Conservation (phyloP, 2,888 invertebrate genomes). For the Tetramorium bicarinatum region DNA sequence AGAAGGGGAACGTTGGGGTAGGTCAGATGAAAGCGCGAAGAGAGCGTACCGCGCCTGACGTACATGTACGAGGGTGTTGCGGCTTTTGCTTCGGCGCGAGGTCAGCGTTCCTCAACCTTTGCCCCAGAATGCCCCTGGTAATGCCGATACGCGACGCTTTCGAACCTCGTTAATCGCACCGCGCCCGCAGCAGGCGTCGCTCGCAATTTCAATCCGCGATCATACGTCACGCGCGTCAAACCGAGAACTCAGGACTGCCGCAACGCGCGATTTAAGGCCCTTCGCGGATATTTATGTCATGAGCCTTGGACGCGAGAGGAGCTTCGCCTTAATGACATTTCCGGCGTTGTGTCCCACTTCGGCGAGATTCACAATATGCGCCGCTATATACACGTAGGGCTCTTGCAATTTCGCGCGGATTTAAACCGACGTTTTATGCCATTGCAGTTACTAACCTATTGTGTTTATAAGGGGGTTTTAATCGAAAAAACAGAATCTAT, state of each 20-base stretch:
- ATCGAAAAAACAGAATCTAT: not conserved
- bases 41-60: slow-evolving; percentile 75
- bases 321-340: not conserved
- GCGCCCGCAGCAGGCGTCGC: slow-evolving; percentile 49
- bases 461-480: not conserved
- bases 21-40: slow-evolving; percentile 84
- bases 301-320: not conserved
- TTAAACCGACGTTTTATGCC: not conserved
- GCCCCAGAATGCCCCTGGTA: slow-evolving; percentile 84
- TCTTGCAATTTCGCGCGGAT: not conserved
- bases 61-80: slow-evolving; percentile 68
- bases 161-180: slow-evolving; percentile 79
- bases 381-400: not conserved
- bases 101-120: slow-evolving; percentile 86
- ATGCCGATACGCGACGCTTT: slow-evolving; percentile 79
- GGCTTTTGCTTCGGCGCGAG: slow-evolving; percentile 62
- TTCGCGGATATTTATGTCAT: slow-evolving; percentile 71
- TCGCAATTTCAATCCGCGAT: slow-evolving; percentile 77
- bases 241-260: slow-evolving; percentile 47
- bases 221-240: slow-evolving; percentile 53
- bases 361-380: not conserved
- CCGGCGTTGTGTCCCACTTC: slow-evolving; percentile 34
- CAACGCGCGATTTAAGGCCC: slow-evolving; percentile 71
- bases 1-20: slow-evolving; percentile 81
- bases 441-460: not conserved